Conservation (phyloP, 1,140 invertebrate species). For the Papilio polytes region DNA sequence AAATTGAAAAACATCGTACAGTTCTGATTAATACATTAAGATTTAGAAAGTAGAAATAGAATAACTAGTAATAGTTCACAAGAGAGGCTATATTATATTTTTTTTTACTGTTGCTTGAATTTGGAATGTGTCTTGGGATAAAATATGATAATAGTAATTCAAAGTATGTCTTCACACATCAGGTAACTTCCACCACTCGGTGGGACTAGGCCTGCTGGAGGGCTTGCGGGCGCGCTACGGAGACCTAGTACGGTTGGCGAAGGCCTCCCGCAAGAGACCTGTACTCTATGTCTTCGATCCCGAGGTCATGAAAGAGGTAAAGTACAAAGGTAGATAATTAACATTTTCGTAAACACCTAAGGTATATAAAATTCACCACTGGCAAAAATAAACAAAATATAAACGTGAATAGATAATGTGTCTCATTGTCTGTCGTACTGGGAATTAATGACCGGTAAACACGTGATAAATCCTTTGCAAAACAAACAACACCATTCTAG, state of each 20-base stretch:
- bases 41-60: too few species aligned
- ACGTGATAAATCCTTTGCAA: neutral
- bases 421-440: neutral
- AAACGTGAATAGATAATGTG: neutral
- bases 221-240: slow-evolving; percentile 68
- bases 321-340: neutral
- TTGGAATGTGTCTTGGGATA: neutral
- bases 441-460: neutral
- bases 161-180: neutral
- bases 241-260: slow-evolving; percentile 70
- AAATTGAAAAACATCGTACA: too few species aligned
- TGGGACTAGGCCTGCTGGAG: slow-evolving; percentile 72
- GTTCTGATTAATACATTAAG: too few species aligned
- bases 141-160: too few species aligned
- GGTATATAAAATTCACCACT: too few species aligned
- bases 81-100: too few species aligned
- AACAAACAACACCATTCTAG: neutral
- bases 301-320: slow-evolving; percentile 74
- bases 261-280: slow-evolving; percentile 61
- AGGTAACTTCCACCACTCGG: slow-evolving; percentile 74
- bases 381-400: neutral
- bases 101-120: neutral
- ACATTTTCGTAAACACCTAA: neutral
- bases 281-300: slow-evolving; percentile 75
- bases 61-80: too few species aligned